These are phyloP conservation scores for Aphodius granarius DNA, from an alignment of 2,888 invertebrate species.

Conservation along the genomic window DNA sequence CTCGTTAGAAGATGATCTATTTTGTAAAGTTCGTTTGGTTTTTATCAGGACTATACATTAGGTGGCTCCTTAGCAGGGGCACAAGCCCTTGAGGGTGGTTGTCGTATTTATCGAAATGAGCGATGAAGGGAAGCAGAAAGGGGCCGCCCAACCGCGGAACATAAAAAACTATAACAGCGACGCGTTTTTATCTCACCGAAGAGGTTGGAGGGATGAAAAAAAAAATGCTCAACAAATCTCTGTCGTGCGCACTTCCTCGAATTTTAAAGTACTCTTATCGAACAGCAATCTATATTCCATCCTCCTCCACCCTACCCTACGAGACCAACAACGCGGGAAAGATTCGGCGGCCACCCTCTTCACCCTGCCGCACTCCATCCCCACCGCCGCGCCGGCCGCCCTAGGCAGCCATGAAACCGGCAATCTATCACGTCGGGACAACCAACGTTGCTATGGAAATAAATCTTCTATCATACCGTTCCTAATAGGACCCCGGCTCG, in stretches of 20 bases:
- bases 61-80: neutral
- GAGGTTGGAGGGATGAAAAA: constrained; percentile 32
- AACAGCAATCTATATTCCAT: constrained; percentile 44
- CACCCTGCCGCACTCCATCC: constrained; percentile 25
- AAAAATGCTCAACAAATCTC: constrained; percentile 39
- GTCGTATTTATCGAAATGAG: neutral
- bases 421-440: constrained; percentile 54
- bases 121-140: constrained; percentile 5
- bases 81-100: neutral
- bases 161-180: constrained; percentile 26
- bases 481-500: constrained; percentile 56
- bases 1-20: neutral
- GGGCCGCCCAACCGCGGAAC: neutral
- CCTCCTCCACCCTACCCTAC: constrained; percentile 33
- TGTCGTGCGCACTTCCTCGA: constrained; percentile 44
- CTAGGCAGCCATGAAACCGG: constrained; percentile 49
- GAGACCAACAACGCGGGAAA: constrained; percentile 31
- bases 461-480: constrained; percentile 55
- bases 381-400: constrained; percentile 25
- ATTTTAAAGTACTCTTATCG: constrained; percentile 47
- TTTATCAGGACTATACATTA: constrained; percentile 12
- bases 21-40: neutral
- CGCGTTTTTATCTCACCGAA: constrained; percentile 34
- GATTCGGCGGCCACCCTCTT: constrained; percentile 22
- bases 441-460: constrained; percentile 55